phyloP scores from a whole-genome alignment of 2,888 invertebrate genomes.

The Apodemia mormo region DNA sequence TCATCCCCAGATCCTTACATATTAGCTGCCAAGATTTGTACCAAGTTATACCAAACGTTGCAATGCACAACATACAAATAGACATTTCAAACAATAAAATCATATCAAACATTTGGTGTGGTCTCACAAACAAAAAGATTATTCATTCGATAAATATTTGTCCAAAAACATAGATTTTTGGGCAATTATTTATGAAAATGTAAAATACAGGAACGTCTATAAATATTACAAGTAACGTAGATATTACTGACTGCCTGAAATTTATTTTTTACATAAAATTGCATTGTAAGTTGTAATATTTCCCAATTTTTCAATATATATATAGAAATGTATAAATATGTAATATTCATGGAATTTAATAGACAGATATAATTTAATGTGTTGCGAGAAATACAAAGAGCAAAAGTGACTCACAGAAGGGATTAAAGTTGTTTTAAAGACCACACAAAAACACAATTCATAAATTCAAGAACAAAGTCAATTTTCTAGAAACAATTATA shows the following conservation, averaged over 20 bases:
- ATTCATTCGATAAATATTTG: constrained; percentile 32
- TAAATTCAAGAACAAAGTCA: constrained; percentile 67
- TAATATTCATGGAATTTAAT: not conserved
- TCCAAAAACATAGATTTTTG: constrained; percentile 29
- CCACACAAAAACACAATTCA: constrained; percentile 64
- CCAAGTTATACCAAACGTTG: constrained; percentile 7
- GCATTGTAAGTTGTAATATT: too few relatives aligned
- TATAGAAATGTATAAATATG: too few relatives aligned
- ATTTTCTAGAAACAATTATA: constrained; percentile 62
- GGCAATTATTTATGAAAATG: constrained; percentile 28
- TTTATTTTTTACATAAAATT: too few relatives aligned
- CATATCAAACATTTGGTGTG: constrained; percentile 58
- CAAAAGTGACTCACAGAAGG: not conserved
- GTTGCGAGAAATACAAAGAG: not conserved
- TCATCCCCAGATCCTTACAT: constrained; percentile 12
- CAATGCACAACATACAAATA: constrained; percentile 45
- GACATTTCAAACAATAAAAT: constrained; percentile 58
- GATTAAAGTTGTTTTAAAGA: constrained; percentile 49
- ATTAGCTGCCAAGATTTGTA: constrained; percentile 25
- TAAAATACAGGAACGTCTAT: not conserved
- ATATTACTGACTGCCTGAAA: too few relatives aligned
- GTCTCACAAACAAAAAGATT: constrained; percentile 49
- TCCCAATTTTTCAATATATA: too few relatives aligned
- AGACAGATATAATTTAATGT: not conserved
- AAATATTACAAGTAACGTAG: too few relatives aligned